These are phyloP conservation scores for Hedya salicella DNA, from an alignment of 2,888 invertebrate species.

Conservation along the genomic window DNA sequence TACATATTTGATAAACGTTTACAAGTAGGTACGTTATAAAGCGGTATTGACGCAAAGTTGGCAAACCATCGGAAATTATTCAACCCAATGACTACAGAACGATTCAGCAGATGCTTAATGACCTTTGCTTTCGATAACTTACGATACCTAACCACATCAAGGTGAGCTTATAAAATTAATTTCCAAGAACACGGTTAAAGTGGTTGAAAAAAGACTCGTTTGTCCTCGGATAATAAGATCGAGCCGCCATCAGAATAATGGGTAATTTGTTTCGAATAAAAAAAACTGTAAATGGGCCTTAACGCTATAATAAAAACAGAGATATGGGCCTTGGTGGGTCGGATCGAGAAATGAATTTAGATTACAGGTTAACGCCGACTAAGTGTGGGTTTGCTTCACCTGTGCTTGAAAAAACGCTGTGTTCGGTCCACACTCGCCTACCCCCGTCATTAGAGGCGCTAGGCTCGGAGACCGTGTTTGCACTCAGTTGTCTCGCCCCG, in stretches of 20 bases:
- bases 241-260: conserved; percentile 76
- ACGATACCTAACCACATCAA: conserved; percentile 25
- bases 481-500: not conserved
- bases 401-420: conserved; percentile 73
- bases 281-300: conserved; percentile 81
- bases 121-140: conserved; percentile 55
- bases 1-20: conserved; percentile 67
- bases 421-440: conserved; percentile 37
- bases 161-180: conserved; percentile 40
- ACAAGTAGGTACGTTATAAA: conserved; percentile 10
- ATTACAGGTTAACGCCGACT: conserved; percentile 84
- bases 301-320: conserved; percentile 83
- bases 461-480: conserved; percentile 12
- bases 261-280: conserved; percentile 83
- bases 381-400: conserved; percentile 83
- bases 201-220: conserved; percentile 59
- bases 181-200: conserved; percentile 46
- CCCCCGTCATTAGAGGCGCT: conserved; percentile 42
- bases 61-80: conserved; percentile 71
- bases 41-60: conserved; percentile 40
- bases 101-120: conserved; percentile 67
- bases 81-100: conserved; percentile 74
- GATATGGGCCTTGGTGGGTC: conserved; percentile 79
- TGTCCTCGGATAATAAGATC: conserved; percentile 76
- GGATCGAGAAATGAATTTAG: conserved; percentile 85